A percentile compares a stretch with the other conserved stretches of the same genome.
Evolutionary conservation across 2,888 invertebrate species (phyloP).

Genomic region (Autographa pulchrina): DNA sequence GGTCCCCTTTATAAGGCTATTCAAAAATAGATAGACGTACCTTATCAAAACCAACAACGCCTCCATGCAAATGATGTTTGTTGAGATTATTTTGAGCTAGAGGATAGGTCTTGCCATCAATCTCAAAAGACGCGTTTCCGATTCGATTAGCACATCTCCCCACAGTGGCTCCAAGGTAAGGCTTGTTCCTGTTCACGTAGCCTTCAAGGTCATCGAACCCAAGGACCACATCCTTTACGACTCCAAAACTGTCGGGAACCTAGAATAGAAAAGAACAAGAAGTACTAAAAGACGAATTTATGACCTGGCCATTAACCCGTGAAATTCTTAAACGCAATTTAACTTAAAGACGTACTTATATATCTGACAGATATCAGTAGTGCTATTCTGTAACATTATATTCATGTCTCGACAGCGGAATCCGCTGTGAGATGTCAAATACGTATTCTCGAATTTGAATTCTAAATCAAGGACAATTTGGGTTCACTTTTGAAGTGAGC

Average conservation of each 20-base stretch:
- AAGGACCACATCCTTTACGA: conserved; percentile 93
- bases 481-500: no score
- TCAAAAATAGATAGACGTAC: conserved; percentile 65
- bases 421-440: no score
- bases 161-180: conserved; percentile 95
- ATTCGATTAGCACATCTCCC: conserved; percentile 97
- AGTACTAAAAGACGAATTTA: not conserved
- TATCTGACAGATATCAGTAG: no score
- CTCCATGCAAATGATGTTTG: conserved; percentile 95
- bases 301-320: no score
- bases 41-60: conserved; percentile 94
- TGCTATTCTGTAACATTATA: no score
- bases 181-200: conserved; percentile 79
- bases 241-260: conserved; percentile 92
- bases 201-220: conserved; percentile 95
- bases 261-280: conserved; percentile 44
- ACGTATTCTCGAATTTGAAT: no score
- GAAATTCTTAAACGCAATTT: no score
- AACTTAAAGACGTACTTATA: no score
- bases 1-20: no score
- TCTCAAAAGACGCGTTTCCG: conserved; percentile 89
- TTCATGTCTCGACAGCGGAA: no score
- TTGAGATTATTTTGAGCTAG: conserved; percentile 92
- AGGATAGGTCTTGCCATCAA: conserved; percentile 89
- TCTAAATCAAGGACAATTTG: no score